Evolutionary conservation across 2,888 invertebrate genomes (phyloP).

Genomic region (Gnatocerus cornutus): DNA sequence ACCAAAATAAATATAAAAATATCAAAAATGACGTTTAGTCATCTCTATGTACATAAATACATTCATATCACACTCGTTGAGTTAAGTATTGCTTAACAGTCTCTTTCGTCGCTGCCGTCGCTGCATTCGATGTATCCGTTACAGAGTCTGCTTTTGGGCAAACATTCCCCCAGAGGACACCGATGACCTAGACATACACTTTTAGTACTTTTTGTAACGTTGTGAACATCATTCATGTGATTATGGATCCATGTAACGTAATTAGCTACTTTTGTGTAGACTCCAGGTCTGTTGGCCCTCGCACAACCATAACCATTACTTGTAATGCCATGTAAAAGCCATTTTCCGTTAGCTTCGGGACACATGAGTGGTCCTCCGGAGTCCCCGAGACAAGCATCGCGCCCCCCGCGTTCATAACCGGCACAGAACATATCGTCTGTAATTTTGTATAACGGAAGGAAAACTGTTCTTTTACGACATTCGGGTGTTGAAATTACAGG

Average conservation of each 20-base stretch:
- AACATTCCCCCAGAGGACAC: slow-evolving; percentile 84
- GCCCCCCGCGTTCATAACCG: slow-evolving; percentile 84
- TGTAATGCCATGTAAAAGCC: slow-evolving; percentile 77
- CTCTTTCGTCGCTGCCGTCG: slow-evolving; percentile 82
- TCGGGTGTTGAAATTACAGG: slow-evolving; percentile 86
- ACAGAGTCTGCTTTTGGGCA: slow-evolving; percentile 81
- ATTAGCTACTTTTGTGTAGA: slow-evolving; percentile 86
- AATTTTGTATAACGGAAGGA: slow-evolving; percentile 83
- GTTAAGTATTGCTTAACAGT: slow-evolving; percentile 70
- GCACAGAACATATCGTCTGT: slow-evolving; percentile 90
- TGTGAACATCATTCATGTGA: slow-evolving; percentile 68
- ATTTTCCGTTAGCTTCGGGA: slow-evolving; percentile 74
- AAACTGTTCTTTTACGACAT: slow-evolving; percentile 82
- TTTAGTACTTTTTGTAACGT: slow-evolving; percentile 52
- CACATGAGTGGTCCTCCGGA: slow-evolving; percentile 88
- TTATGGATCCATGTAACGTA: slow-evolving; percentile 83
- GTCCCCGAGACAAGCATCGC: slow-evolving; percentile 87
- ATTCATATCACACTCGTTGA: slow-evolving; percentile 47
- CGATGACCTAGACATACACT: slow-evolving; percentile 78
- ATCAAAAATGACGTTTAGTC: slow-evolving; percentile 30
- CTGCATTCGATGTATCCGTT: slow-evolving; percentile 86
- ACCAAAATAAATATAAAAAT: slow-evolving; percentile 46
- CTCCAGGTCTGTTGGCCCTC: slow-evolving; percentile 84
- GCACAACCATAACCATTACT: slow-evolving; percentile 89
- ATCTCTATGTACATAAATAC: slow-evolving; percentile 48